A percentile compares a stretch with the other conserved stretches of the same genome.
Evolutionary conservation across 2,888 invertebrate species (phyloP).

Genomic region (Tetanocera ferruginea): DNA sequence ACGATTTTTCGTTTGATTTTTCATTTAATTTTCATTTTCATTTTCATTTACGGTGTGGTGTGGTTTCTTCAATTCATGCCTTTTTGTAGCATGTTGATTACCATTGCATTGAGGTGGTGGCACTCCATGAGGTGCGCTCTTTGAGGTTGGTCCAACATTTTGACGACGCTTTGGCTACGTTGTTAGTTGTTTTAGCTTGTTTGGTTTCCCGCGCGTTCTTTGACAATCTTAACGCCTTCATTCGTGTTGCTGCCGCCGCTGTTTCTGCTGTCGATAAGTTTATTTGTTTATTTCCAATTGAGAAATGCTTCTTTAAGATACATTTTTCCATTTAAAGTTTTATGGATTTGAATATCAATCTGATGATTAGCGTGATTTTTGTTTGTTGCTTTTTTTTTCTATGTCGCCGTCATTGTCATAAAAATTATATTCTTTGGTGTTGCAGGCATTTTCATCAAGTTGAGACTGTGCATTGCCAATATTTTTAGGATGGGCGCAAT

Average conservation of each 20-base stretch:
- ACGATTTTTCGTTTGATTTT: slow-evolving; percentile 5
- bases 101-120: slow-evolving; percentile 20
- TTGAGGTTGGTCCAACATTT: slow-evolving; percentile 28
- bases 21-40: slow-evolving; percentile 26
- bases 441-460: background rate
- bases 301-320: slow-evolving; percentile 11
- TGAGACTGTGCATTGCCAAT: background rate
- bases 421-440: background rate
- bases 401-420: background rate
- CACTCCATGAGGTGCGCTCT: slow-evolving; percentile 33
- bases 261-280: slow-evolving; percentile 28
- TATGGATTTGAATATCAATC: slow-evolving; percentile 13
- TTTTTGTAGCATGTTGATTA: slow-evolving; percentile 28
- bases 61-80: slow-evolving; percentile 6
- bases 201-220: slow-evolving; percentile 29
- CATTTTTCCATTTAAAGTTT: slow-evolving; percentile 4
- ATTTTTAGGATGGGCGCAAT: slow-evolving; percentile 7
- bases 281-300: slow-evolving; percentile 18
- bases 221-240: slow-evolving; percentile 35
- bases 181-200: slow-evolving; percentile 11
- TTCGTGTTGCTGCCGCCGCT: background rate
- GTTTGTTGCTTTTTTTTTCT: background rate
- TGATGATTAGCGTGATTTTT: background rate
- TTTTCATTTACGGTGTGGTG: slow-evolving; percentile 14
- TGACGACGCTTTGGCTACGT: slow-evolving; percentile 4